Conservation (phyloP, 2,797 vertebrate genomes). For the Gorsachius magnificus region DNA sequence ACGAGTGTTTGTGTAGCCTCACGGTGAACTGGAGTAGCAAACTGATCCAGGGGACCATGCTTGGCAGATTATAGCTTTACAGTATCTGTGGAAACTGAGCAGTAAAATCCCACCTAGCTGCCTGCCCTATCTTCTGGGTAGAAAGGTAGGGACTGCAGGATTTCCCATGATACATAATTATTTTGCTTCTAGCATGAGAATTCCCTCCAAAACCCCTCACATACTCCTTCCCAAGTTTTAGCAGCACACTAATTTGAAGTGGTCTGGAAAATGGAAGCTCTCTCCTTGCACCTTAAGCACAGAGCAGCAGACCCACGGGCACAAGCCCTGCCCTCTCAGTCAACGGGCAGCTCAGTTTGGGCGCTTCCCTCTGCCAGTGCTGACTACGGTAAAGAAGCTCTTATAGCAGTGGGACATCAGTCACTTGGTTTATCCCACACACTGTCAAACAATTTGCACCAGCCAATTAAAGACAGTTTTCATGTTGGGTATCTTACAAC, state of each 20-base stretch:
- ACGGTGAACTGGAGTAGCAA: fast-evolving
- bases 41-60: not conserved
- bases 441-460: not conserved
- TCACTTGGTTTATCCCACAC: not conserved
- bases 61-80: not conserved
- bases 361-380: not conserved
- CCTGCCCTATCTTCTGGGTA: not conserved
- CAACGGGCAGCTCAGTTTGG: not conserved
- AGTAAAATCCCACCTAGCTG: not conserved
- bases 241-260: not conserved
- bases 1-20: fast-evolving
- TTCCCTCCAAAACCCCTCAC: not conserved
- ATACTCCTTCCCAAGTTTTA: not conserved
- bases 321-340: not conserved
- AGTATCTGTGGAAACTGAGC: not conserved
- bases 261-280: not conserved
- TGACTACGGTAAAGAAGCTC: not conserved
- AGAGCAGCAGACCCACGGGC: not conserved
- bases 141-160: not conserved
- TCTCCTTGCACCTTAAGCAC: not conserved
- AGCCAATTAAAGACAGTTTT: not conserved
- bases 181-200: not conserved
- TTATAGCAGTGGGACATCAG: not conserved
- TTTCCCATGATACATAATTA: not conserved
- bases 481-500: not conserved